Evolutionary conservation across 30 jellyfish, hydroid and myxozoan species (phyloP).

Genomic region (Turritopsis rubra): DNA sequence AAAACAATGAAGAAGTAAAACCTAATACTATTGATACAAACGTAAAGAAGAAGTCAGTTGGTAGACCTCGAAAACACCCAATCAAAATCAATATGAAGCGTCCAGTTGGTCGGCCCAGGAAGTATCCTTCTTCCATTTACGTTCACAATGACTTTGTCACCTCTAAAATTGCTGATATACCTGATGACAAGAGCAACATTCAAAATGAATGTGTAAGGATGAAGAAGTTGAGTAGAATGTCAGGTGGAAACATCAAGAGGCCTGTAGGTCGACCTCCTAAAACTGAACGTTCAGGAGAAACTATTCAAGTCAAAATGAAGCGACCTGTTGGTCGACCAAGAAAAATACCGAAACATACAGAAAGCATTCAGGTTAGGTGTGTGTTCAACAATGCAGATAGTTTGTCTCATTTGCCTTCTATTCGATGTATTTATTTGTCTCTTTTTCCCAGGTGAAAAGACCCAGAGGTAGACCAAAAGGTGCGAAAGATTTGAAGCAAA

Average conservation of each 20-base stretch:
- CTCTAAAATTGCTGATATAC: neutral
- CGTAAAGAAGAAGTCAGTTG: constrained; percentile 23
- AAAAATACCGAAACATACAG: neutral
- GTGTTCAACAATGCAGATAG: too few relatives aligned
- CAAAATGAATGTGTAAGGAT: neutral
- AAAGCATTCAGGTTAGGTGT: neutral
- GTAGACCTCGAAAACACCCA: constrained; percentile 40
- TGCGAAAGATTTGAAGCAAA: constrained; percentile 20
- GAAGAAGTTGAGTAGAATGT: neutral
- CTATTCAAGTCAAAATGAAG: constrained; percentile 13
- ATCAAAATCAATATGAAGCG: constrained; percentile 21
- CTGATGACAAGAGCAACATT: neutral
- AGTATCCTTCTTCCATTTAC: constrained; percentile 7
- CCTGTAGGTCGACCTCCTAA: neutral
- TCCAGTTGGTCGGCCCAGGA: constrained; percentile 41
- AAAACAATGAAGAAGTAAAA: constrained; percentile 13
- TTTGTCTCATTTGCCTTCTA: too few relatives aligned
- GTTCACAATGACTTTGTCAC: neutral
- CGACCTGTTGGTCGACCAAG: constrained; percentile 45
- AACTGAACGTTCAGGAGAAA: neutral
- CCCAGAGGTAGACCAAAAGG: constrained; percentile 36
- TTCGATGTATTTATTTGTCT: neutral
- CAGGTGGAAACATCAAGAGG: neutral
- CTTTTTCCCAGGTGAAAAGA: neutral
- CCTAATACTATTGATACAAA: neutral